phyloP scores from a whole-genome alignment of 1,140 invertebrate genomes.

The Helicoverpa armigera region DNA sequence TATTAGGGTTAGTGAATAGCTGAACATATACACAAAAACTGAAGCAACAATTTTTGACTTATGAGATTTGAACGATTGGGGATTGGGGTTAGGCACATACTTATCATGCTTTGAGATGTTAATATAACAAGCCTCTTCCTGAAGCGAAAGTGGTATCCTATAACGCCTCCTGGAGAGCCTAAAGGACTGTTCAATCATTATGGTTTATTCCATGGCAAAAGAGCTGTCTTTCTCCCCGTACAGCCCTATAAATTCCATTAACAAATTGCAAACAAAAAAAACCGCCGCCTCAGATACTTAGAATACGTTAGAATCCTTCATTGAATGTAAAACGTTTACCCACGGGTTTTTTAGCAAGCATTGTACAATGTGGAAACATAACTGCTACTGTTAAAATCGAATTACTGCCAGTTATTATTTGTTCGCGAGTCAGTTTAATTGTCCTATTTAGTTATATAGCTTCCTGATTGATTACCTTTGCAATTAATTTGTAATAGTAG shows the following conservation, averaged over 20 bases:
- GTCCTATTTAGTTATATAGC: neutral
- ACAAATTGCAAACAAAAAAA: conserved; percentile 27
- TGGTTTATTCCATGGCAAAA: neutral
- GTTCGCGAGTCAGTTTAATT: neutral
- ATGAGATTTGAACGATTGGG: too few relatives aligned
- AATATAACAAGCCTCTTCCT: too few relatives aligned
- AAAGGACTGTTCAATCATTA: too few relatives aligned
- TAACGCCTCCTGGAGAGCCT: too few relatives aligned
- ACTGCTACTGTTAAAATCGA: conserved; percentile 16
- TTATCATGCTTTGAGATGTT: too few relatives aligned
- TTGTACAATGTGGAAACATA: conserved; percentile 46
- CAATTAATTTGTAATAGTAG: neutral
- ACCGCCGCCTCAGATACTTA: conserved; percentile 9
- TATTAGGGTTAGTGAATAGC: too few relatives aligned
- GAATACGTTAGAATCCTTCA: conserved; percentile 47
- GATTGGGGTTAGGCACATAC: too few relatives aligned
- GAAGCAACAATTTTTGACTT: too few relatives aligned
- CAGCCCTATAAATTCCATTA: conserved; percentile 25
- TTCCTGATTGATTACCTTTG: neutral
- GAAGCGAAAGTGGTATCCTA: too few relatives aligned
- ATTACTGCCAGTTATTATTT: conserved; percentile 1
- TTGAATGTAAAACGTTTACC: conserved; percentile 53
- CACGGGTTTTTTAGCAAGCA: conserved; percentile 54
- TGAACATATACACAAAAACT: too few relatives aligned
- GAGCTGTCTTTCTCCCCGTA: neutral